phyloP scores from a whole-genome alignment of 2,113 vertebrate genomes.

The Clinocottus analis region DNA sequence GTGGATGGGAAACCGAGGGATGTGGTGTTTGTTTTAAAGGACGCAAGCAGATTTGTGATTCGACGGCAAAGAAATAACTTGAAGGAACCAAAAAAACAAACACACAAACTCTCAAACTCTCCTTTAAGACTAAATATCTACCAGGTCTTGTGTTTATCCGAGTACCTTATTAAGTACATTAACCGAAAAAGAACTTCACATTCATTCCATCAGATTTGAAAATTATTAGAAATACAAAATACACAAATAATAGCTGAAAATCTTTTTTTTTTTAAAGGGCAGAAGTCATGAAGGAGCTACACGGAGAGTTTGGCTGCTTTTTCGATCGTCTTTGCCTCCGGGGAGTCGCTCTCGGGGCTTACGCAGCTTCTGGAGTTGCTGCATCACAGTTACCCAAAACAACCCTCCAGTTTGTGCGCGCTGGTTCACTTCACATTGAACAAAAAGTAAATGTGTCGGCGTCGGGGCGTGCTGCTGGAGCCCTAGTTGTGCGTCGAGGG shows the following conservation, averaged over 20 bases:
- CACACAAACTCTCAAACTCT: not conserved
- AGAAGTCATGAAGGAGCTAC: not conserved
- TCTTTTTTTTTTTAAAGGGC: accelerated
- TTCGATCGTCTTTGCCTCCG: conserved; percentile 26
- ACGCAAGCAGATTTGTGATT: not conserved
- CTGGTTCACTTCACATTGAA: conserved; percentile 38
- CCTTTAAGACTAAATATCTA: not conserved
- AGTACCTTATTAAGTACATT: not conserved
- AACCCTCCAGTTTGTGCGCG: conserved; percentile 37
- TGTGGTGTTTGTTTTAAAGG: not conserved
- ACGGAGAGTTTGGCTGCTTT: conserved; percentile 31
- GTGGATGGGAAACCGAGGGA: not conserved
- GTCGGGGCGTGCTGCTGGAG: conserved; percentile 23
- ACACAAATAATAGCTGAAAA: not conserved
- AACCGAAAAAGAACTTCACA: not conserved
- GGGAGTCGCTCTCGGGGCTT: conserved; percentile 41
- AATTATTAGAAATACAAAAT: not conserved
- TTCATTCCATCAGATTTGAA: not conserved
- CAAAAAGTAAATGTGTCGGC: conserved; percentile 34
- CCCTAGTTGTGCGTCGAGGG: conserved; percentile 4
- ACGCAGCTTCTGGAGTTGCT: conserved; percentile 39
- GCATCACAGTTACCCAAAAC: conserved; percentile 40
- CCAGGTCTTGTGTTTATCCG: not conserved
- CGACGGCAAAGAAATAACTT: not conserved
- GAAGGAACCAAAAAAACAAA: not conserved